Conservation (phyloP, 1,140 invertebrate genomes). For the Brachionus paranguensis region DNA sequence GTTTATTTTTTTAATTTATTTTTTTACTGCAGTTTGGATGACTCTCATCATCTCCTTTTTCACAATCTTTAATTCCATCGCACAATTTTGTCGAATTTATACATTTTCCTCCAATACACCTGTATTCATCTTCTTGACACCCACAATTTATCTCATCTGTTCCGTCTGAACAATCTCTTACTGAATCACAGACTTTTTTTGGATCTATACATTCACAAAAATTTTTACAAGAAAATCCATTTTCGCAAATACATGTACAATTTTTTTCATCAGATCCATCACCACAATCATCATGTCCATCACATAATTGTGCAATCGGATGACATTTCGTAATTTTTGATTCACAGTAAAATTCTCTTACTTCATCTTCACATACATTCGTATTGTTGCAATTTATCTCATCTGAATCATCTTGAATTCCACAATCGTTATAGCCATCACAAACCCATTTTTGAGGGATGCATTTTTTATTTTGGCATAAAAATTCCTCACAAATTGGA, state of each 20-base stretch:
- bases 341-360: conserved; percentile 8
- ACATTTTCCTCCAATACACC: conserved; percentile 47
- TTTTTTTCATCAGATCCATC: conserved; percentile 41
- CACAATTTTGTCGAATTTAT: conserved; percentile 42
- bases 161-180: conserved; percentile 47
- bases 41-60: conserved; percentile 47
- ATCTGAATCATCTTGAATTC: conserved; percentile 20
- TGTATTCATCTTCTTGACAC: conserved; percentile 41
- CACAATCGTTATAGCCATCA: conserved; percentile 29
- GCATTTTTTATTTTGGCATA: conserved; percentile 19
- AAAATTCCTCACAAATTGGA: conserved; percentile 27
- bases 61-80: conserved; percentile 53
- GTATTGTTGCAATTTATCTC: conserved; percentile 31
- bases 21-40: conserved; percentile 8
- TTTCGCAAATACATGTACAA: background rate
- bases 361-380: background rate
- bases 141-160: conserved; percentile 48
- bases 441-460: conserved; percentile 12
- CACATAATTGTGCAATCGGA: conserved; percentile 28
- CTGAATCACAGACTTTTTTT: conserved; percentile 45
- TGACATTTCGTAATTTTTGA: background rate
- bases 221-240: conserved; percentile 27
- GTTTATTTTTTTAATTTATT: too few species aligned
- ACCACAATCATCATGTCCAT: conserved; percentile 42
- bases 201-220: conserved; percentile 44